Evolutionary conservation across 2,888 invertebrate species (phyloP).

Genomic region (Rosalia funebris): DNA sequence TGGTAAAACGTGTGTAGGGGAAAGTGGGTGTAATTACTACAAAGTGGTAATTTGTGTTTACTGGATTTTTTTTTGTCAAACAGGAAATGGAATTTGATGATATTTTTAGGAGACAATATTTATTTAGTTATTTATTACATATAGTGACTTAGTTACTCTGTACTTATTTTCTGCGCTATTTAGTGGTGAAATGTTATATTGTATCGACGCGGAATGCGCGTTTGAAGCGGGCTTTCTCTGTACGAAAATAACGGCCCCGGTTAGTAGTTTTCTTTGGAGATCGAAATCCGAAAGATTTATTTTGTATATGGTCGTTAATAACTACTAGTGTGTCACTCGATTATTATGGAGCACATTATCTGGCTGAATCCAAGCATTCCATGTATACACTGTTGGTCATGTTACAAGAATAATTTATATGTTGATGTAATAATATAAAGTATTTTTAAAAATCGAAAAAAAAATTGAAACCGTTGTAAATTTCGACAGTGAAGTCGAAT

Average conservation of each 20-base stretch:
- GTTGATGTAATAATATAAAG: slow-evolving; percentile 63
- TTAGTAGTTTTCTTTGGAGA: slow-evolving; percentile 58
- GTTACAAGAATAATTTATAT: slow-evolving; percentile 65
- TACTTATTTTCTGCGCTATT: no score
- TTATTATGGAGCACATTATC: slow-evolving; percentile 65
- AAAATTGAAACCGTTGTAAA: slow-evolving; percentile 55
- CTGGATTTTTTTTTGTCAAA: no score
- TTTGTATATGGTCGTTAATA: slow-evolving; percentile 61
- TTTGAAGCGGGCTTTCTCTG: neutral
- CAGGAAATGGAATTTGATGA: no score
- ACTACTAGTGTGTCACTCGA: slow-evolving; percentile 57
- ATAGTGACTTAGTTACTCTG: no score
- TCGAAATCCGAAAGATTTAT: slow-evolving; percentile 61
- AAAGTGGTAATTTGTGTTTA: no score
- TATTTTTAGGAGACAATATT: no score
- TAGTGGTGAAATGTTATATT: no score
- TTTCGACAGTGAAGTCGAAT: slow-evolving; percentile 53
- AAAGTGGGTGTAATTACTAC: no score
- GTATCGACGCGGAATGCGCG: no score
- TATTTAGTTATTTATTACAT: no score
- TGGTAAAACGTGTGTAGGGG: no score
- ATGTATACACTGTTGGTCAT: slow-evolving; percentile 66
- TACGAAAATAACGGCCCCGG: slow-evolving; percentile 41
- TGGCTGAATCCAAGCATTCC: slow-evolving; percentile 62
- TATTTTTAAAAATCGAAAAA: slow-evolving; percentile 65